Percentiles rank a stretch among this genome's conserved stretches.
Evolutionary conservation across 1,140 invertebrate genomes (phyloP).

Genomic region (Paralvinella palmiformis): DNA sequence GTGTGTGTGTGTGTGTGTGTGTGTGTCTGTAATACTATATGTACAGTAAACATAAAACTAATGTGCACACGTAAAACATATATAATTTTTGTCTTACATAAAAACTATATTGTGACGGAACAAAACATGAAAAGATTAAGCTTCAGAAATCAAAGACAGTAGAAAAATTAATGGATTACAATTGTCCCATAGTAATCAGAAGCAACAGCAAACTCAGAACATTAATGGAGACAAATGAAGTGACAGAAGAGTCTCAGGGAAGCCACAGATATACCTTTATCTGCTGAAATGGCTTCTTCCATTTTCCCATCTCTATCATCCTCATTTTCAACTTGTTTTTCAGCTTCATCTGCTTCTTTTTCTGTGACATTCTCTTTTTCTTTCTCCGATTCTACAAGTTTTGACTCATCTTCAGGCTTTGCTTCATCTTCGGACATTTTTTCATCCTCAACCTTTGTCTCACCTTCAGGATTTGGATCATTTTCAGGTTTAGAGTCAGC

Average conservation of each 20-base stretch:
- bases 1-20: too few species aligned
- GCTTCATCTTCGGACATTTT: not conserved
- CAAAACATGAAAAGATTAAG: not conserved
- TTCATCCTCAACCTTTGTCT: not conserved
- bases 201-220: not conserved
- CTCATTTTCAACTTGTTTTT: not conserved
- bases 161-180: not conserved
- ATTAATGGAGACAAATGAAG: not conserved
- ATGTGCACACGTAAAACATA: too few species aligned
- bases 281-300: not conserved
- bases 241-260: not conserved
- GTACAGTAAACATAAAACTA: too few species aligned
- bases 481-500: constrained; percentile 10
- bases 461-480: not conserved
- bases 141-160: not conserved
- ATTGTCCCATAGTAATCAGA: not conserved
- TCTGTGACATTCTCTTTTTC: constrained; percentile 7
- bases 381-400: constrained; percentile 11
- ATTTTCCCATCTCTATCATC: not conserved
- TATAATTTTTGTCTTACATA: too few species aligned
- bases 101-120: too few species aligned
- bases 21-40: too few species aligned
- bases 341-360: constrained; percentile 5
- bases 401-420: not conserved
- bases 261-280: not conserved